These are phyloP conservation scores for Eudasyphora cyanicolor DNA, from an alignment of 2,888 invertebrate species.

Conservation along the genomic window DNA sequence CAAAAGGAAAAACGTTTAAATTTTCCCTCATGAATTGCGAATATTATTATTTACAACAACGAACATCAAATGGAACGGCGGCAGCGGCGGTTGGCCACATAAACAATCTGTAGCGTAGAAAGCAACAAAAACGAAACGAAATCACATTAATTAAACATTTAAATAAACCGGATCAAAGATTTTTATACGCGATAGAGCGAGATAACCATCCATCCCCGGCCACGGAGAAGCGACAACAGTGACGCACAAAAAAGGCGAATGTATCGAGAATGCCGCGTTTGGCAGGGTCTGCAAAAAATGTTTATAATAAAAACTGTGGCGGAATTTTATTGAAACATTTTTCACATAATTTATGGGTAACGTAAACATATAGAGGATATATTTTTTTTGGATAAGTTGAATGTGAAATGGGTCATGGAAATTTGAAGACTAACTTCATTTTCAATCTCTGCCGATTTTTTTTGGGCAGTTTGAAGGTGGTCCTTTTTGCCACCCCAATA, in stretches of 20 bases:
- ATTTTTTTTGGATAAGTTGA: too few relatives aligned
- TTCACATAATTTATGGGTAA: too few relatives aligned
- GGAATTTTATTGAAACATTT: neutral
- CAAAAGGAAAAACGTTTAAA: neutral
- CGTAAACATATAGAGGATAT: neutral
- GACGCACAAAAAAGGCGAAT: neutral
- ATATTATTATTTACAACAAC: neutral
- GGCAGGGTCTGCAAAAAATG: conserved; percentile 31
- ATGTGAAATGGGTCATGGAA: neutral
- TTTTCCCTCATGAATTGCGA: neutral
- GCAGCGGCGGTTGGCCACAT: neutral
- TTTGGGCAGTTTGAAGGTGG: too few relatives aligned
- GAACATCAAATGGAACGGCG: neutral
- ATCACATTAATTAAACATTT: conserved; percentile 34
- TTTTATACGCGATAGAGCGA: conserved; percentile 8
- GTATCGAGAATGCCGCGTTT: conserved; percentile 2
- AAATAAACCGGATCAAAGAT: conserved; percentile 27
- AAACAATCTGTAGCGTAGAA: neutral
- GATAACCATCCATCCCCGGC: conserved; percentile 32
- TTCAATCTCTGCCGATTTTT: too few relatives aligned
- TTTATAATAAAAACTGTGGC: conserved; percentile 23
- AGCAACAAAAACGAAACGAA: neutral
- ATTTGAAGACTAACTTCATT: too few relatives aligned
- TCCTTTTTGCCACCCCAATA: too few relatives aligned
- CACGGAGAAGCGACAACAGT: neutral